Evolutionary conservation across 1,140 invertebrate genomes (phyloP), one percentile per base, ranked within the genome.

Genomic region (Fopius arisanus): DNA sequence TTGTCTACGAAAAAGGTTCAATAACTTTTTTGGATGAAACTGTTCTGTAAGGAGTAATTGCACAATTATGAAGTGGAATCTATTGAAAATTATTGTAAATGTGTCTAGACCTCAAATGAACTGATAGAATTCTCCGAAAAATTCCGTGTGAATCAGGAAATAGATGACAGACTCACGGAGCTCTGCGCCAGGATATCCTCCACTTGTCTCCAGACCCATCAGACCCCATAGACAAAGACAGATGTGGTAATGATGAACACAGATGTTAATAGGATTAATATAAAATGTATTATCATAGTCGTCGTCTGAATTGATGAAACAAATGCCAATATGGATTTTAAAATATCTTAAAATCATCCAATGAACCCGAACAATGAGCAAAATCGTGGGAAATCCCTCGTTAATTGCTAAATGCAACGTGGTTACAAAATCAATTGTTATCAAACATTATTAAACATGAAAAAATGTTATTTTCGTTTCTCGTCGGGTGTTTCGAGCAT

Each of bases 271-370:
- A 82, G 80, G 83, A 85, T 86, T 86, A 86, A 84, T 86, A 86
- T 84, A 84, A 87, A 86, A 87, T 87, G 80, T 86, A 86, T 87
- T 86, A 81, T 85, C 83, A 65, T 66, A 72, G 59, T 72, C 19
- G 37, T 72, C 23, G 62, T 83, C 73, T 77, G 48, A 75, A 78
- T 37, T 37, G 78, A 80, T 54, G 67, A 81, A 81, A 81, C 74
- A 81, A 78, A 67, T 75, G 67, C 70, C 33, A 37, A 37, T 37
- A 37, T 33, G 23, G 75, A 62, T 59, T 79, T 71, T 78, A 80
- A 80, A 83, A 2, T 12, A 51, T 14, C n/a, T 81, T 78, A 72
- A 78, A 82, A 79, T 74, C 43, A 83, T 62, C 72, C 77, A 68
- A 78, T 83, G 31, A 72, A 51, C 43, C 43, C 3, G 43, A 37